Evolutionary conservation across 2,797 vertebrate species (phyloP).

Genomic region (Hydrophis major): DNA sequence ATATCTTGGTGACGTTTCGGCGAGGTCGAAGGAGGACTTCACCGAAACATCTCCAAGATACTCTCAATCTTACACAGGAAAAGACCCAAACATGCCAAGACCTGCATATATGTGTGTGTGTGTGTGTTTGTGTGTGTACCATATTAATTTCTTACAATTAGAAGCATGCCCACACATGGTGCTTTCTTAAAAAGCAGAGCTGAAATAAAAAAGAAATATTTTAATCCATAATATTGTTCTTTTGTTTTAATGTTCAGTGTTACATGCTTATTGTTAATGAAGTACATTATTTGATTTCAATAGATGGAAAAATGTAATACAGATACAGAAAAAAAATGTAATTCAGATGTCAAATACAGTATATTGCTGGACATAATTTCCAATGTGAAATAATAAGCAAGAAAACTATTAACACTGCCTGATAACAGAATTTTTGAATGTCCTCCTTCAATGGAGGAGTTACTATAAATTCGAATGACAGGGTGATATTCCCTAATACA

Average conservation of each 20-base stretch:
- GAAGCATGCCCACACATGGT: background rate
- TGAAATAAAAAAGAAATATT: background rate
- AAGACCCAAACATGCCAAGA: no score
- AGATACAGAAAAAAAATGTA: background rate
- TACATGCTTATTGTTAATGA: constrained; percentile 16
- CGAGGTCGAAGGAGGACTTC: no score
- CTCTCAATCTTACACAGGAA: no score
- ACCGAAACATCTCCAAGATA: no score
- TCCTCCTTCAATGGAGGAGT: constrained; percentile 53
- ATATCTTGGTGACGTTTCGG: no score
- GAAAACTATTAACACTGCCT: constrained; percentile 55
- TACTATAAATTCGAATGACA: constrained; percentile 51
- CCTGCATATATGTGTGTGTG: no score
- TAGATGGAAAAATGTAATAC: background rate
- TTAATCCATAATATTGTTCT: background rate
- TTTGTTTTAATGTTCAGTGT: background rate
- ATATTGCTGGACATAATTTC: constrained; percentile 26
- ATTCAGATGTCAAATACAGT: constrained; percentile 24
- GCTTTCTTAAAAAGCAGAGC: background rate
- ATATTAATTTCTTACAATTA: background rate
- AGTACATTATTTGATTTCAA: constrained; percentile 12
- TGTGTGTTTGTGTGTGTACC: no score
- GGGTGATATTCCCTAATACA: constrained; percentile 53
- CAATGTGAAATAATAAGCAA: constrained; percentile 26
- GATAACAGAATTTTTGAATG: constrained; percentile 56